Conservation (phyloP, 2,113 vertebrate species). For the Toxotes jaculatrix region DNA sequence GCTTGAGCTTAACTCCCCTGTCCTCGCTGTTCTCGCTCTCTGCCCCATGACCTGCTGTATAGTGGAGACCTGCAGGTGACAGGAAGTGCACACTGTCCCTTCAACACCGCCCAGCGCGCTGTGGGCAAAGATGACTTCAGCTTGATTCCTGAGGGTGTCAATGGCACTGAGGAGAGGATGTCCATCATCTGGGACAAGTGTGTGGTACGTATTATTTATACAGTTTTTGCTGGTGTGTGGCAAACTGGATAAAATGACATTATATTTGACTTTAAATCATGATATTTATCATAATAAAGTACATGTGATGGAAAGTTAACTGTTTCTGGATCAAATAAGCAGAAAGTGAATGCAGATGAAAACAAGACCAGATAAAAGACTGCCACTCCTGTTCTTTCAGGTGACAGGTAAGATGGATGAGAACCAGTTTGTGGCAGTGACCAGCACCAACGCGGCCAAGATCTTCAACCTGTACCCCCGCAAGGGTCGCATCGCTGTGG, state of each 20-base stretch:
- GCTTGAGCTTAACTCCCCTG: background rate
- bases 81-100: slow-evolving; percentile 97
- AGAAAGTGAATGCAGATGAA: no score
- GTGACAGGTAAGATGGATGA: slow-evolving; percentile 99
- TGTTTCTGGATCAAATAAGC: background rate
- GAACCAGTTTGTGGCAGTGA: slow-evolving; percentile 98
- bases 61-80: slow-evolving; percentile 98
- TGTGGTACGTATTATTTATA: slow-evolving; percentile 87
- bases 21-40: background rate
- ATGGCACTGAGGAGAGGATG: slow-evolving; percentile 97
- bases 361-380: background rate
- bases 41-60: background rate
- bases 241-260: background rate
- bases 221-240: no score
- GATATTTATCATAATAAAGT: background rate
- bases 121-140: slow-evolving; percentile 99
- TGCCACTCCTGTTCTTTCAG: slow-evolving; percentile 71
- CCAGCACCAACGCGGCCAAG: slow-evolving; percentile 98
- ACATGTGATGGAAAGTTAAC: background rate
- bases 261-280: background rate
- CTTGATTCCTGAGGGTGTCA: slow-evolving; percentile 97
- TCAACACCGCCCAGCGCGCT: slow-evolving; percentile 97
- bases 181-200: slow-evolving; percentile 99
- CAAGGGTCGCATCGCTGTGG: slow-evolving; percentile 97
- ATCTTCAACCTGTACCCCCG: slow-evolving; percentile 98